Evolutionary conservation across 2,113 vertebrate genomes (phyloP), one percentile per base, ranked within the genome.

Genomic region (Channa argus): DNA sequence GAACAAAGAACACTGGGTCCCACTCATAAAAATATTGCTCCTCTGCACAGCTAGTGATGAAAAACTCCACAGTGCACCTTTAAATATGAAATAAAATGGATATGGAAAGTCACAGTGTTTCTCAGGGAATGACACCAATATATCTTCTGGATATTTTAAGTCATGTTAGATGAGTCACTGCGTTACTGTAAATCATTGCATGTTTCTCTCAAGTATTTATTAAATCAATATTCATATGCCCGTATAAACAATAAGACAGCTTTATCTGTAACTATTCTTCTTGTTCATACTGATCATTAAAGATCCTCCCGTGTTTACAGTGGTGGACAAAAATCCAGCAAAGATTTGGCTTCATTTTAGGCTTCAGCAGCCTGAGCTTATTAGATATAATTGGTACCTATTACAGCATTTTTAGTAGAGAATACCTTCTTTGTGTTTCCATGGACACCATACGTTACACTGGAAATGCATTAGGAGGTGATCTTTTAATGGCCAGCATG

Each of bases 71-170:
- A 82, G 34, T 50, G 45, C 51, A 79, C 73, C 75, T 83, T 85
- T 68, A 53, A 61, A 55, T 56, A 45, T 75, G 36, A 80, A 55
- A 78, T 55, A 72, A 49, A 37, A 87, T 83, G 56, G 43, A 80
- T 74, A 60, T 67, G 53, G 33, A 52, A 71, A 56, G 75, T 71
- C 52, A 78, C 75, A 87, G 84, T 85, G 80, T 82, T 86, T 83
- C 73, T 69, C 84, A 82, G 64, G 63, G 70, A 12, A 14, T 51
- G 8, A n/a, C 8, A 58, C 14, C 50, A 2, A 7, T 9, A 55
- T 3, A 1, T n/a, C 10, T 5, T 39, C 37, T 24, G 24, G 24
- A 46, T 37, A 52, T 41, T 55, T 45, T 24, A 37, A 8, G 7
- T 47, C 50, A 43, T 24, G 45, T 8, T n/a, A n/a, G n/a, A n/a